A percentile compares a stretch with the other conserved stretches of the same genome.
These are phyloP conservation scores for Labia minor DNA, from an alignment of 2,888 invertebrate species.

Conservation along the genomic window DNA sequence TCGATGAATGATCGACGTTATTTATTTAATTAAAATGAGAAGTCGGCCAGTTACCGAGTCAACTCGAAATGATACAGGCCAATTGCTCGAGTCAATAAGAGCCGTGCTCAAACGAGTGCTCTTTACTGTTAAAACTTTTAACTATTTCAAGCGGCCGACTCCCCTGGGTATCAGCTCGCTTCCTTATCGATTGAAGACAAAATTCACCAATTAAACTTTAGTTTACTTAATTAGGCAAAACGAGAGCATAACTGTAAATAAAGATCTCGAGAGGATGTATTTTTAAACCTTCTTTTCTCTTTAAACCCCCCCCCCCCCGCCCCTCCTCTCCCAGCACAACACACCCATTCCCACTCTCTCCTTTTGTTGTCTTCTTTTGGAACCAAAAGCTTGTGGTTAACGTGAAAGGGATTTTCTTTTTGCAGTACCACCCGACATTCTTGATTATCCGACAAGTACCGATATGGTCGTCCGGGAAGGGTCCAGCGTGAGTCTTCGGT, in stretches of 20 bases:
- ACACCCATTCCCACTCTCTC: no score
- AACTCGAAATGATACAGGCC: background rate
- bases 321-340: no score
- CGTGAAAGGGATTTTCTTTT: conserved; percentile 29
- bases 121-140: background rate
- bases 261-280: no score
- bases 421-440: conserved; percentile 73
- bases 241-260: background rate
- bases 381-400: no score
- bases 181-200: background rate
- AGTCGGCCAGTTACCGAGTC: no score
- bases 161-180: background rate
- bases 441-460: conserved; percentile 75
- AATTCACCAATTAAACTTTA: background rate
- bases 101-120: background rate
- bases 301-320: no score
- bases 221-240: background rate
- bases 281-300: no score
- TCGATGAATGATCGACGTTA: background rate
- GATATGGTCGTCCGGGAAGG: conserved; percentile 79
- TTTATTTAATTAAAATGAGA: no score
- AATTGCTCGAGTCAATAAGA: background rate
- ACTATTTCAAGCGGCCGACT: background rate
- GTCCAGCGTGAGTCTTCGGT: conserved; percentile 72
- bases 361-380: no score